Percentiles rank a stretch among this genome's conserved stretches.
Conservation (phyloP, 2,797 vertebrate genomes). For the Spondyliosoma cantharus region DNA sequence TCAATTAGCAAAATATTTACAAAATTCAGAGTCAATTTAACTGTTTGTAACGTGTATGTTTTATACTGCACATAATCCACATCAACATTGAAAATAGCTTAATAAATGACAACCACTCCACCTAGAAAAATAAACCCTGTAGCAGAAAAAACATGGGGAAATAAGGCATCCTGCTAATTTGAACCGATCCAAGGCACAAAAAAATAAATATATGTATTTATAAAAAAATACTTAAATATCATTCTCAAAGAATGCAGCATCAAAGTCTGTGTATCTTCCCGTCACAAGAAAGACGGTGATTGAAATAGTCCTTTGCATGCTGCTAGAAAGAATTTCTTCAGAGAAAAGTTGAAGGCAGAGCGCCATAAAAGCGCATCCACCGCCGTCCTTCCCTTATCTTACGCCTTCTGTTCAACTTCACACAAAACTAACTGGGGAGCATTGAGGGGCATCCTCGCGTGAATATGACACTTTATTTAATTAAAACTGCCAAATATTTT, state of each 20-base stretch:
- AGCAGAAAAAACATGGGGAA: constrained; percentile 25
- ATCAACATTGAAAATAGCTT: not conserved
- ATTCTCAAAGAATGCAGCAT: constrained; percentile 72
- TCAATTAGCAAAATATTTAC: too few species aligned
- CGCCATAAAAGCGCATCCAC: constrained; percentile 61
- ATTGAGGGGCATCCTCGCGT: constrained; percentile 39
- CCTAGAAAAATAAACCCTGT: not conserved
- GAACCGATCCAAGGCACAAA: constrained; percentile 48
- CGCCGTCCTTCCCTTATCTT: constrained; percentile 56
- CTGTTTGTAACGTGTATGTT: not conserved
- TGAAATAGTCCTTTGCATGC: constrained; percentile 75
- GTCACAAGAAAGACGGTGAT: constrained; percentile 73
- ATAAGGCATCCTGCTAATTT: constrained; percentile 60
- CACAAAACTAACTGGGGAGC: constrained; percentile 43
- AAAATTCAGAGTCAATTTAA: not conserved
- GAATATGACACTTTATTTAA: constrained; percentile 36
- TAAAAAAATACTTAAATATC: constrained; percentile 64
- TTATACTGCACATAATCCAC: not conserved
- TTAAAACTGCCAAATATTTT: constrained; percentile 47
- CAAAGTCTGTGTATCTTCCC: constrained; percentile 73
- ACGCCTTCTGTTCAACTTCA: constrained; percentile 60
- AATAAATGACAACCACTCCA: not conserved
- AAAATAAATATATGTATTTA: not conserved
- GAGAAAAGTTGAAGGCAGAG: constrained; percentile 56
- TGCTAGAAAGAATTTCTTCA: constrained; percentile 68